These are phyloP conservation scores for Choristoneura fumiferana DNA, from an alignment of 1,140 invertebrate species.

Conservation along the genomic window DNA sequence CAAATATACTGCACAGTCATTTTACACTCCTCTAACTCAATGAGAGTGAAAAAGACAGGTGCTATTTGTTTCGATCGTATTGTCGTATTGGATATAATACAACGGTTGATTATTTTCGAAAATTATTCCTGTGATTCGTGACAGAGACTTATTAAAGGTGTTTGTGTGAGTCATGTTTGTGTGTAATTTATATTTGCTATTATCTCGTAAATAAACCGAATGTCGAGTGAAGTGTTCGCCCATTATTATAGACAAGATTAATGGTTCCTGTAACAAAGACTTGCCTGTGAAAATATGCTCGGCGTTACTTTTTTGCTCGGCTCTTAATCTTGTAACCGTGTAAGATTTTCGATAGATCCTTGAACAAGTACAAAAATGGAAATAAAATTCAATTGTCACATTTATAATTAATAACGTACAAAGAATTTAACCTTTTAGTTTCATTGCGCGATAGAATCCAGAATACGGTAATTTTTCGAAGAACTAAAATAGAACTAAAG, in stretches of 20 bases:
- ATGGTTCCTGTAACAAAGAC: slow-evolving; percentile 1
- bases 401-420: too few species aligned
- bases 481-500: too few species aligned
- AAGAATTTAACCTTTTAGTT: too few species aligned
- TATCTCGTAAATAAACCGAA: neutral
- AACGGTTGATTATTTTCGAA: too few species aligned
- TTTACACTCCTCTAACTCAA: neutral
- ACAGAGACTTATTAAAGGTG: neutral
- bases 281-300: neutral
- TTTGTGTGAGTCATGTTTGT: neutral
- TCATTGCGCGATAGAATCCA: too few species aligned
- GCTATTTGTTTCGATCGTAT: neutral
- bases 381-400: too few species aligned
- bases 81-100: too few species aligned
- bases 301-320: neutral
- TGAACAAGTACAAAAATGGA: too few species aligned
- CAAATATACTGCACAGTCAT: neutral
- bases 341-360: too few species aligned
- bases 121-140: too few species aligned
- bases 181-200: neutral
- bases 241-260: neutral
- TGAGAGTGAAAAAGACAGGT: neutral
- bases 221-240: neutral
- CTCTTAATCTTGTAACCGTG: neutral
- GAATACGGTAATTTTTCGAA: too few species aligned